A percentile compares a stretch with the other conserved stretches of the same genome.
These are phyloP conservation scores for Tetheella fluctuosa DNA, from an alignment of 2,888 invertebrate genomes.

Conservation along the genomic window DNA sequence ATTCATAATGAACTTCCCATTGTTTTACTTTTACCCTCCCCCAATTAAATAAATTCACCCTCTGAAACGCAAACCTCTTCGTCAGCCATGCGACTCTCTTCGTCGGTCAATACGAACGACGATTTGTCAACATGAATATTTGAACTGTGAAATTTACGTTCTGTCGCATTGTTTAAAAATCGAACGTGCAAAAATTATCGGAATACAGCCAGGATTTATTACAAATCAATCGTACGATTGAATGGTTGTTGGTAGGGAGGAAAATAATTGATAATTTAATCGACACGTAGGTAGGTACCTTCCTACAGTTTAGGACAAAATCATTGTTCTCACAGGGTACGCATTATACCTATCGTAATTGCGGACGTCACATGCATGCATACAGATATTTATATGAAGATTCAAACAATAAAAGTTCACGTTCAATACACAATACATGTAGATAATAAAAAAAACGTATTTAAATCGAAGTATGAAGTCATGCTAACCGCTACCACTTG, in stretches of 20 bases:
- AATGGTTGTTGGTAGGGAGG: neutral
- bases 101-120: neutral
- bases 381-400: neutral
- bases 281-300: neutral
- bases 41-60: constrained; percentile 12
- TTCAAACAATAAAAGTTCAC: neutral
- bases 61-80: neutral
- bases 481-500: constrained; percentile 53
- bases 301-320: neutral
- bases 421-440: neutral
- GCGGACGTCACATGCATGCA: too few relatives aligned
- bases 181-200: neutral
- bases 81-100: neutral
- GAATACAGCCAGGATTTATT: neutral
- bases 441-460: constrained; percentile 30
- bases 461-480: constrained; percentile 48
- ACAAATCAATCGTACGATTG: neutral
- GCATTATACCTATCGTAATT: too few relatives aligned
- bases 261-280: neutral
- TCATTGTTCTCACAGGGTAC: neutral
- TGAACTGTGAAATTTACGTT: neutral
- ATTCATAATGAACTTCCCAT: neutral
- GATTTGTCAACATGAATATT: neutral
- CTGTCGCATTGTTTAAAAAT: constrained; percentile 3
- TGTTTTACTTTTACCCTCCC: constrained; percentile 6